Percentiles rank a stretch among this genome's conserved stretches.
These are phyloP conservation scores for Urocynchramus pylzowi DNA, from an alignment of 2,113 vertebrate genomes.

Conservation along the genomic window DNA sequence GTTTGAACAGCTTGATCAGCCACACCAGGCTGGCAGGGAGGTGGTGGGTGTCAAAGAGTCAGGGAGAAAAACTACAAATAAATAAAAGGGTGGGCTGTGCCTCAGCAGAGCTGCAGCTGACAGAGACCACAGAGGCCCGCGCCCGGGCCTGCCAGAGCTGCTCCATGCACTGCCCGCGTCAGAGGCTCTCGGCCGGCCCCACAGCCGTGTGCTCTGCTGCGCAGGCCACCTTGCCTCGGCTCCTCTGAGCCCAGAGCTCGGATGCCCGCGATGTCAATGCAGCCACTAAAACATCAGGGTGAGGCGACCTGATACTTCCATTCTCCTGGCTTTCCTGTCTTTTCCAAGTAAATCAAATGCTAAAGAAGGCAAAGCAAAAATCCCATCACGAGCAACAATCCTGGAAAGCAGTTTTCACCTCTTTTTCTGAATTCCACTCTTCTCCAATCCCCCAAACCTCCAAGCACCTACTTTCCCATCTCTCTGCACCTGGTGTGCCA, in stretches of 20 bases:
- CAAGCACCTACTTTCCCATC: neutral
- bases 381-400: neutral
- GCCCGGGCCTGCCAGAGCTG: neutral
- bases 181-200: neutral
- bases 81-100: constrained; percentile 30
- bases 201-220: neutral
- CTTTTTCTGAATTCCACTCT: neutral
- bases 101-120: neutral
- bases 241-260: neutral
- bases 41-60: constrained; percentile 75
- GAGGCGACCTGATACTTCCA: rapidly evolving
- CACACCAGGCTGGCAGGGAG: constrained; percentile 82
- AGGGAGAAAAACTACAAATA: neutral
- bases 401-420: neutral
- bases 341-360: neutral
- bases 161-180: neutral
- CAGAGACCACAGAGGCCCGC: neutral
- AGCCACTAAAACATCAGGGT: neutral
- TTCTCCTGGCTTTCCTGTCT: neutral
- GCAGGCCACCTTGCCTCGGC: neutral
- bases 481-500: neutral
- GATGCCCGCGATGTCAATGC: rapidly evolving
- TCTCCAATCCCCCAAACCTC: neutral
- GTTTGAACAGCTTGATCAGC: constrained; percentile 99
- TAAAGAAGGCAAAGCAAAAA: neutral